A percentile compares a stretch with the other conserved stretches of the same genome.
Evolutionary conservation across 1,140 invertebrate genomes (phyloP).

Genomic region (Parasteatoda tepidariorum): DNA sequence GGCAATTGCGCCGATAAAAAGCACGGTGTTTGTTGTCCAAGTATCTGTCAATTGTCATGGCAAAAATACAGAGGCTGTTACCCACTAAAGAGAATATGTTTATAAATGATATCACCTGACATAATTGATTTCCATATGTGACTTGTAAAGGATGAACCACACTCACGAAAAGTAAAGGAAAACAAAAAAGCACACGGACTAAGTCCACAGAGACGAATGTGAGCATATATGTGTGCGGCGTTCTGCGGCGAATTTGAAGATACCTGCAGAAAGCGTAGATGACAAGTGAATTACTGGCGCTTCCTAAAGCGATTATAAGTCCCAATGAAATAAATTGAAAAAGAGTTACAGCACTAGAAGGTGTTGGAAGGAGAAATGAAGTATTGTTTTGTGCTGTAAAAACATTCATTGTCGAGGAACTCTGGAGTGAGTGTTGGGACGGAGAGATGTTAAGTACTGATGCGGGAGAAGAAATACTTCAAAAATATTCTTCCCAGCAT

Average conservation of each 20-base stretch:
- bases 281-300: slow-evolving; percentile 41
- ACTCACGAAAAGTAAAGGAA: slow-evolving; percentile 33
- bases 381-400: not conserved
- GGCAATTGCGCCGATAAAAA: slow-evolving; percentile 31
- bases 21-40: slow-evolving; percentile 32
- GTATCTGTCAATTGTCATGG: slow-evolving; percentile 47
- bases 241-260: slow-evolving; percentile 1
- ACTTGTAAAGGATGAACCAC: slow-evolving; percentile 31
- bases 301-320: slow-evolving; percentile 40
- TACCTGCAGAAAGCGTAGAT: slow-evolving; percentile 45
- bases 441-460: slow-evolving; percentile 27
- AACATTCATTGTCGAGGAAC: slow-evolving; percentile 1
- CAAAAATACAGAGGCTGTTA: slow-evolving; percentile 44
- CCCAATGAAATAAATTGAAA: slow-evolving; percentile 57
- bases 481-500: not conserved
- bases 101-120: slow-evolving; percentile 37
- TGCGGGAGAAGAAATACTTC: not conserved
- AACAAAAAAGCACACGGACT: slow-evolving; percentile 34
- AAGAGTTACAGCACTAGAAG: not conserved
- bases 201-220: slow-evolving; percentile 46
- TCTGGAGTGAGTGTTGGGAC: slow-evolving; percentile 5
- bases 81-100: slow-evolving; percentile 47
- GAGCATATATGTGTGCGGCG: slow-evolving; percentile 45
- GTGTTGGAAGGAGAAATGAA: not conserved
- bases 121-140: slow-evolving; percentile 10